Evolutionary conservation across 2,797 vertebrate species (phyloP).

Genomic region (Melanotaenia parkinsoni): DNA sequence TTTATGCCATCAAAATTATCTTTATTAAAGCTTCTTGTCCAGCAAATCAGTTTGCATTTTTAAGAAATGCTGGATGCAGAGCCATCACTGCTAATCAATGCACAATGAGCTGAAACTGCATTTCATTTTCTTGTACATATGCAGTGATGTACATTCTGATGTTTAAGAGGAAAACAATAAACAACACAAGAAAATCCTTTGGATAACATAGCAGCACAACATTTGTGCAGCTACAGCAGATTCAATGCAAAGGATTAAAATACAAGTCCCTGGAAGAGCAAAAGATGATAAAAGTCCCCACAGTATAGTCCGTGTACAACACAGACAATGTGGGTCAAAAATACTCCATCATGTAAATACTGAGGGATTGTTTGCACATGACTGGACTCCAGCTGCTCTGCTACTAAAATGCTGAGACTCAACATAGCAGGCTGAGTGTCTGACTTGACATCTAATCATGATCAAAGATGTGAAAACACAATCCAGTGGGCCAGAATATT

Average conservation of each 20-base stretch:
- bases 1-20: neutral
- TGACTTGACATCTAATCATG: neutral
- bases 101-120: too few relatives aligned
- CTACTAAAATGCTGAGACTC: neutral
- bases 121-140: too few relatives aligned
- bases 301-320: neutral
- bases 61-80: neutral
- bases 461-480: neutral
- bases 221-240: neutral
- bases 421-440: neutral
- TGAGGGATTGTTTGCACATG: too few relatives aligned
- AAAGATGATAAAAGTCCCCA: too few relatives aligned
- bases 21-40: constrained; percentile 3
- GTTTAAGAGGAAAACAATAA: neutral
- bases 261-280: too few relatives aligned
- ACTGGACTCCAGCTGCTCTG: neutral
- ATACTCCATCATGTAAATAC: neutral
- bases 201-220: neutral
- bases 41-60: neutral
- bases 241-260: neutral
- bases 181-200: neutral
- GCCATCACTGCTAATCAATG: neutral
- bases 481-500: neutral
- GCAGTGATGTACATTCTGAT: too few relatives aligned
- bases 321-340: neutral